Percentiles rank a stretch among this genome's conserved stretches.
phyloP scores from a whole-genome alignment of 1,140 invertebrate genomes.

The Oedothorax gibbosus region DNA sequence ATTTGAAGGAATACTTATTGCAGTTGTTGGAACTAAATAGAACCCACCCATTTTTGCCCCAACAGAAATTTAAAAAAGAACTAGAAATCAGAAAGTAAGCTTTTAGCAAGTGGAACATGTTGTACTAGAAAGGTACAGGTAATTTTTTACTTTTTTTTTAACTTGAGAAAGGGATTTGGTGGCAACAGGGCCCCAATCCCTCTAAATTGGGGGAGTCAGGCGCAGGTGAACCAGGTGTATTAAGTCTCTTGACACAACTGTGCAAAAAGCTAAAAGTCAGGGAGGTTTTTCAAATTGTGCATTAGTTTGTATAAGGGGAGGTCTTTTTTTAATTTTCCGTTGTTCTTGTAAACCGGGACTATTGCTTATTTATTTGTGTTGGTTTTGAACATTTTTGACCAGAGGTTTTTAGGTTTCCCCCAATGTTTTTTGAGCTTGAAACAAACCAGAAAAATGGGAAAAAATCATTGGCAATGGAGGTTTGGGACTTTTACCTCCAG shows the following conservation, averaged over 20 bases:
- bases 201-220: not conserved
- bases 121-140: not conserved
- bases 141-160: not conserved
- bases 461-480: not conserved
- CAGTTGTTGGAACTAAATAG: constrained; percentile 37
- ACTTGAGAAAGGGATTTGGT: constrained; percentile 13
- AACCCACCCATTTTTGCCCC: not conserved
- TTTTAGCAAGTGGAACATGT: not conserved
- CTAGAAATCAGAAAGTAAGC: not conserved
- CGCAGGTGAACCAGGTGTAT: not conserved
- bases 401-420: not conserved
- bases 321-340: not conserved
- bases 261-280: not conserved
- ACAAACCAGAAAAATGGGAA: not conserved
- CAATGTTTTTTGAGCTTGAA: not conserved
- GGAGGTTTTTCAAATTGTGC: constrained; percentile 8
- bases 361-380: not conserved
- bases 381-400: too few relatives aligned
- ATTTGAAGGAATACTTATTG: constrained; percentile 1
- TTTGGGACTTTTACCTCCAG: not conserved
- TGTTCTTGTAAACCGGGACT: not conserved
- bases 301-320: not conserved
- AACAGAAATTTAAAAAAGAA: not conserved
- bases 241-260: not conserved
- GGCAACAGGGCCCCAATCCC: not conserved